Base-by-base conservation (phyloP, 2,113 vertebrate species). In the Nothocercus nigrocapillus region DNA sequence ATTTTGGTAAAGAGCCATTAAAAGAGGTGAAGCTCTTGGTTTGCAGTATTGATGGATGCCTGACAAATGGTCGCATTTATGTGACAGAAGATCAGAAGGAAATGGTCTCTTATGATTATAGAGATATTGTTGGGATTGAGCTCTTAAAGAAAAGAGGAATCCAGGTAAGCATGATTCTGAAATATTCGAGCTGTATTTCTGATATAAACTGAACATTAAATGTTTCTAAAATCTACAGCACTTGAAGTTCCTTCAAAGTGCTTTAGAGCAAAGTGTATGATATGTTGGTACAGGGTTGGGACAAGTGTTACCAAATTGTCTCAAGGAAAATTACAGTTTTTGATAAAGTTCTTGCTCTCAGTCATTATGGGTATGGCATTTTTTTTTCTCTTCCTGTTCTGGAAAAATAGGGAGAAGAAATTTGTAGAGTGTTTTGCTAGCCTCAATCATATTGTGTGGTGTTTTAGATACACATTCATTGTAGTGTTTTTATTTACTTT, bases 41-140 rank as follows among this genome's bases (percentile, higher is more conserved):
- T 88, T 99, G 98, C 92, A 98, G 97, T 27, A 78, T 99, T 45
- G 99, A 98, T 10, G 99, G 98, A 15, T 99, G 99, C 92, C 96
- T 99, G 86, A 99, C 99, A 9, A 98, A 99, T 5, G 99, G 99
- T 10, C 97, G 98, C 91, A 97, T 99, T 89, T 98, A 97, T 40
- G 67, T 99, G 74, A 98, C 98, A 18, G 96, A 83, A 28, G 97
- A 97, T 21, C 97, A 96, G 47, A 98, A 98, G 94, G 98, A 99
- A 96, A 98, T 98, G 96, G 84, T 98, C 49, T 99, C 98, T 45
- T 94, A 99, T 0, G 98, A 98, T 93, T 95, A 92, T 79, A 98
- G 97, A 95, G 99, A 99, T 96, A 91, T 88, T 54, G 85, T 91
- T 53, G 99, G 98, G 68, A 97, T 99, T 30, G 58, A 88, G 79